Percentiles rank a stretch among this genome's conserved stretches.
These are phyloP conservation scores for Nestor notabilis DNA, from an alignment of 2,113 vertebrate species.

Conservation along the genomic window DNA sequence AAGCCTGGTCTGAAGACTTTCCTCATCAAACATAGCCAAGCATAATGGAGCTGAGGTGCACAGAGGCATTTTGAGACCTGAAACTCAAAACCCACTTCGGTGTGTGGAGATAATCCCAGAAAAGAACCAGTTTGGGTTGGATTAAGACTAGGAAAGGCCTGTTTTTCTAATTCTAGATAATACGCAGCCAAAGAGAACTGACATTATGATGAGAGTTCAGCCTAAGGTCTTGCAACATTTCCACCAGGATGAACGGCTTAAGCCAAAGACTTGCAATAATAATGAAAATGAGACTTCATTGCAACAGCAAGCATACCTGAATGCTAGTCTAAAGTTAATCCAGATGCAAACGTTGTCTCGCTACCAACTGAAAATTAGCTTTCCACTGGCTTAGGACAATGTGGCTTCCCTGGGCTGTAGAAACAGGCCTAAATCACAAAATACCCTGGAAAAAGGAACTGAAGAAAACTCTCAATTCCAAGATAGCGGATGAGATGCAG, in stretches of 20 bases:
- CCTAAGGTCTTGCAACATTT: slow-evolving; percentile 61
- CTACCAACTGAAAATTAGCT: slow-evolving; percentile 41
- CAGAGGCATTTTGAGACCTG: not conserved
- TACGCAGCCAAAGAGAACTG: not conserved
- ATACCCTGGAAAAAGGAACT: slow-evolving; percentile 8
- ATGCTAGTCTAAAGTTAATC: slow-evolving; percentile 49
- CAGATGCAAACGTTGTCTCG: slow-evolving; percentile 14
- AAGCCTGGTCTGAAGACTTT: not conserved
- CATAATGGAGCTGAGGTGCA: not conserved
- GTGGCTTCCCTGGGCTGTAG: not conserved
- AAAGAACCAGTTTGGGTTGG: not conserved
- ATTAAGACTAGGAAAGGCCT: not conserved
- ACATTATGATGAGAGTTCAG: slow-evolving; percentile 32
- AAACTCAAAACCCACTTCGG: not conserved
- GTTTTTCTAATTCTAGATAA: slow-evolving; percentile 29
- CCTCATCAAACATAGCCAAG: not conserved
- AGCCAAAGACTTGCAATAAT: slow-evolving; percentile 48
- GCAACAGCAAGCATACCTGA: slow-evolving; percentile 50
- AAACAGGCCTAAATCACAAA: not conserved
- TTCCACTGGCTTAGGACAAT: not conserved
- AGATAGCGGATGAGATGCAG: not conserved
- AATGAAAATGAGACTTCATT: slow-evolving; percentile 28
- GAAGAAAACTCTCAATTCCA: not conserved
- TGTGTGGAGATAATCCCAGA: not conserved
- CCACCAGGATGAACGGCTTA: slow-evolving; percentile 7